Conservation (phyloP, 2,797 vertebrate species). For the Botia almorhae region DNA sequence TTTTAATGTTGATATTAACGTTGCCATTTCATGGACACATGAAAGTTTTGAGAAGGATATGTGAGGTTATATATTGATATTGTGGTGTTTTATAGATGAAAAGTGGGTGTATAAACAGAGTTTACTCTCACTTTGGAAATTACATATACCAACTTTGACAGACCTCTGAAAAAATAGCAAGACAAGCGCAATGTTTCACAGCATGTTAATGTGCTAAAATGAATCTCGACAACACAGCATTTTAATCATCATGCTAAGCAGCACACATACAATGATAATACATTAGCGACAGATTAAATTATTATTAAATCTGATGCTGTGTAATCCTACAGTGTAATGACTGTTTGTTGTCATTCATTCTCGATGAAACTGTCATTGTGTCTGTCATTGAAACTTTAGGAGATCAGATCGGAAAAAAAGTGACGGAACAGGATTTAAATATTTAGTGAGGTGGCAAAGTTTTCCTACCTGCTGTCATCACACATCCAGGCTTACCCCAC, state of each 20-base stretch:
- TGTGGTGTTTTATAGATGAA: background rate
- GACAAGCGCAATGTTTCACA: background rate
- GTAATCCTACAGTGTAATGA: conserved; percentile 11
- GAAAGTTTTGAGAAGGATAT: background rate
- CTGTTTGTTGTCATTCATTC: conserved; percentile 17
- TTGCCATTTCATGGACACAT: no score
- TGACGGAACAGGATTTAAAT: conserved; percentile 33
- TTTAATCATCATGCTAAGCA: background rate
- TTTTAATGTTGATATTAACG: background rate
- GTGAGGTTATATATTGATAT: background rate
- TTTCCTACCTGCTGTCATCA: conserved; percentile 57
- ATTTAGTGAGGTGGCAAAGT: conserved; percentile 60
- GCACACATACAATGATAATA: background rate
- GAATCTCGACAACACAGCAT: background rate
- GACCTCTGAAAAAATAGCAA: background rate
- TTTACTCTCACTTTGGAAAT: background rate
- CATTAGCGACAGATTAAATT: no score
- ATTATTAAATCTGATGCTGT: background rate
- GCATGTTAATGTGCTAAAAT: background rate
- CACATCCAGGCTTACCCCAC: conserved; percentile 64
- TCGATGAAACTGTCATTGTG: conserved; percentile 20
- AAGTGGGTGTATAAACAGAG: background rate
- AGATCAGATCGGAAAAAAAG: conserved; percentile 14
- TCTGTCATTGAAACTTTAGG: conserved; percentile 20
- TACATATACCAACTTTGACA: background rate